Evolutionary conservation across 2,113 vertebrate genomes (phyloP), one percentile per base, ranked within the genome.

Genomic region (Acanthisitta chloris): DNA sequence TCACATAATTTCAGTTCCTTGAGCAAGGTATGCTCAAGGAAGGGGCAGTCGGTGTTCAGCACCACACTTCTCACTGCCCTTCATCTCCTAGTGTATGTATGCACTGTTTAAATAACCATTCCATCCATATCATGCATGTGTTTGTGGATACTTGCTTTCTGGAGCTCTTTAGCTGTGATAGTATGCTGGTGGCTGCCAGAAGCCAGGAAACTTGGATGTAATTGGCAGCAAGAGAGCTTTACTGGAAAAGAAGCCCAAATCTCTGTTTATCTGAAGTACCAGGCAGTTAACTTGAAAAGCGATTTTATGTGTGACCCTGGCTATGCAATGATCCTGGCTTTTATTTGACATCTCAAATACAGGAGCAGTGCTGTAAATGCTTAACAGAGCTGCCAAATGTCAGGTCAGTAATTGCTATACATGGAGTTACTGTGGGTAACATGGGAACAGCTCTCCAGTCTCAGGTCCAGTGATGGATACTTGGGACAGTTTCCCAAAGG

Each of bases 261-360:
- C 69, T 45, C 42, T 92, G 69, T 95, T 96, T 87, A 76, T 95
- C 65, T 61, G 52, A 76, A 86, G 62, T 72, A 77, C 70, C 34
- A 88, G 59, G 48, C 52, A 82, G 38, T 82, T 88, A 85, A 59
- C 15, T 57, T 62, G 14, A 82, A 66, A 93, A 88, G 77, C 58
- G 45, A 33, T 45, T 81, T 93, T 88, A 33, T 64, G 15, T 62
- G 34, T 92, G 89, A 80, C 38, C 31, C 42, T 66, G 31, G 42
- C 70, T 82, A 14, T 77, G 73, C 71, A 52, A 28, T 82, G 88
- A 36, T 24, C 88, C 19, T 54, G 43, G 64, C 55, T 66, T 61
- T 18, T 65, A 34, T 62, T 4, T 82, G 78, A 33, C 38, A 24
- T 81, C 38, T 79, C 17, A 9, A 36, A 62, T 13, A 83, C 62